Evolutionary conservation across 2,113 vertebrate species (phyloP), one percentile per base, ranked within the genome.

Genomic region (Rhizomys pruinosus): DNA sequence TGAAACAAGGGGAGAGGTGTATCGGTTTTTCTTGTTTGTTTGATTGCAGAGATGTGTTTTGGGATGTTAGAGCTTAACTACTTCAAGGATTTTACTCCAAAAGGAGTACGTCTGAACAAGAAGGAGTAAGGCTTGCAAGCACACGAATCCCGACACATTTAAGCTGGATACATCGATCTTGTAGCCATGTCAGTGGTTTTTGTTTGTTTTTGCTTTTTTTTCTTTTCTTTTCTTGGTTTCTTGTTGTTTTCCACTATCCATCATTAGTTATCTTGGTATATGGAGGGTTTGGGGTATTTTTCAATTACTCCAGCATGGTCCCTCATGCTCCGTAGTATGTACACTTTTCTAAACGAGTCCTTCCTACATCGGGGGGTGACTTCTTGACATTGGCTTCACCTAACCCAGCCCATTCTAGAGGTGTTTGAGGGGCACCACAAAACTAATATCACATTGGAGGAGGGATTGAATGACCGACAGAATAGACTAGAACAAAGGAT

Each of bases 351-450:
- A 76, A 87, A 47, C 9, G 17, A 93, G 32, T 10, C n/a, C 20
- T 3, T 47, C 13, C 1, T 39, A 42, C 15, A 7, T 88, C 11
- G 1, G 17, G 23, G 11, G 29, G 27, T 52, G n/a, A 8, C 57
- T 87, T 91, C 27, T 39, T 64, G 69, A 20, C 23, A 47, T 32
- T 42, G 81, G 39, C 44, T 34, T 42, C 16, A 17, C 61, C 63
- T 39, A 55, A 34, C 55, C 8, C 29, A 47, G 9, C 13, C 27
- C 87, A 2, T 55, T 87, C 52, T 44, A 37, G 3, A 63, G n/a
- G 32, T 78, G 22, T 39, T 37, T 92, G 66, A 81, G 44, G 39
- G 61, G 84, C 68, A 93, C 39, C 76, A 80, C 71, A 89, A 87
- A 57, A 47, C 44, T 77, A 42, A n/a, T 23, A 25, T 72, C 39